Evolutionary conservation across 2,113 vertebrate species (phyloP).

Genomic region (Hiodon tergisus): DNA sequence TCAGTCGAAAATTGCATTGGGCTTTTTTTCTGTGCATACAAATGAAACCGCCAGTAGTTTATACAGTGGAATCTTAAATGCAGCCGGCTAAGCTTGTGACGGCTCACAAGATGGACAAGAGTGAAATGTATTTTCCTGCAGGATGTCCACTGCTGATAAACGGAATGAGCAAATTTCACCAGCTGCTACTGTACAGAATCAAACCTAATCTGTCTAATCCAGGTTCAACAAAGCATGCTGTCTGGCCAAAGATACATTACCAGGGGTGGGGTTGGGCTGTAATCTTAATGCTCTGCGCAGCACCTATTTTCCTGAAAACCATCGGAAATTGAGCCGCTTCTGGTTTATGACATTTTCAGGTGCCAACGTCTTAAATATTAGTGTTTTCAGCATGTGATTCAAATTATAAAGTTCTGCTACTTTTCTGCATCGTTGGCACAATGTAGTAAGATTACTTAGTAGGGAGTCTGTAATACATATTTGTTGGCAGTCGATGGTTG

Average conservation of each 20-base stretch:
- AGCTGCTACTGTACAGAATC: not conserved
- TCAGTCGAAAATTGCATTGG: not conserved
- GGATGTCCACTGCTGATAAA: conserved; percentile 6
- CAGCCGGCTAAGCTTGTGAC: not conserved
- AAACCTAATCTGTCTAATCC: conserved; percentile 13
- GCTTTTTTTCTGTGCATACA: not conserved
- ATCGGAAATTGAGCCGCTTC: not conserved
- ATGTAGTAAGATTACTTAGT: too few species aligned
- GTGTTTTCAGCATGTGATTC: not conserved
- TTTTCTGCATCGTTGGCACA: too few species aligned
- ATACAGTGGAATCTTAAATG: not conserved
- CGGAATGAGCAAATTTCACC: not conserved
- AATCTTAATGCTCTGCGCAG: not conserved
- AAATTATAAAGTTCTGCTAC: too few species aligned
- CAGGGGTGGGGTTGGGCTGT: too few species aligned
- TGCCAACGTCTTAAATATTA: not conserved
- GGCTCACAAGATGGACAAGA: not conserved
- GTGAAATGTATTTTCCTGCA: not conserved
- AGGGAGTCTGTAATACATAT: too few species aligned
- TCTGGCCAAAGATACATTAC: not conserved
- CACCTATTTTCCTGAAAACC: not conserved
- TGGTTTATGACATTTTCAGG: not conserved
- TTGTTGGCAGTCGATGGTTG: too few species aligned
- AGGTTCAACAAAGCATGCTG: not conserved
- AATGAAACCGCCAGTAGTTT: not conserved